Evolutionary conservation across 1,140 invertebrate genomes (phyloP).

Genomic region (Lamellibrachia luymesi): DNA sequence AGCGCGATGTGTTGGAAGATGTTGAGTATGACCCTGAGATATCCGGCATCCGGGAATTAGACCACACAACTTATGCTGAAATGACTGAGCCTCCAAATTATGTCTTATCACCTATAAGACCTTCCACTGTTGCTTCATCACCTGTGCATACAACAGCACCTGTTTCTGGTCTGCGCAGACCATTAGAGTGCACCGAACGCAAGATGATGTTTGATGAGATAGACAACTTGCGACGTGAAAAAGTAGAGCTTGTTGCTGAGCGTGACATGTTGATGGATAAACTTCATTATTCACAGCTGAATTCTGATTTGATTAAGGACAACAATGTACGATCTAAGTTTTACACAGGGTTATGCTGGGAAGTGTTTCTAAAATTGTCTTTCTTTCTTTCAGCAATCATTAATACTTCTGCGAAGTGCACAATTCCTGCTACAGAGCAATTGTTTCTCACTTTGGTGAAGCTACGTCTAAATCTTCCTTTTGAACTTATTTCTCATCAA

Average conservation of each 20-base stretch:
- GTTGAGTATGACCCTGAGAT: neutral
- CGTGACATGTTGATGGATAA: neutral
- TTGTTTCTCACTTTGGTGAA: constrained; percentile 16
- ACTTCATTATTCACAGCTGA: neutral
- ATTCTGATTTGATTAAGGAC: constrained; percentile 1
- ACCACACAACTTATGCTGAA: neutral
- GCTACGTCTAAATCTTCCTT: constrained; percentile 15
- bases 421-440: constrained; percentile 7
- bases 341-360: constrained; percentile 13
- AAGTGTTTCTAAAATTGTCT: constrained; percentile 10
- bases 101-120: neutral
- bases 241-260: neutral
- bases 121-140: neutral
- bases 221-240: constrained; percentile 11
- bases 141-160: neutral
- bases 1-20: neutral
- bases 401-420: neutral
- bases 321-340: too few species aligned
- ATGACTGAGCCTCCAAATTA: neutral
- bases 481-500: constrained; percentile 12
- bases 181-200: neutral
- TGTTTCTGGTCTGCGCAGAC: neutral
- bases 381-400: neutral
- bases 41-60: neutral
- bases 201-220: constrained; percentile 7